These are phyloP conservation scores for Grapholita molesta DNA, from an alignment of 1,140 invertebrate genomes.

Conservation along the genomic window DNA sequence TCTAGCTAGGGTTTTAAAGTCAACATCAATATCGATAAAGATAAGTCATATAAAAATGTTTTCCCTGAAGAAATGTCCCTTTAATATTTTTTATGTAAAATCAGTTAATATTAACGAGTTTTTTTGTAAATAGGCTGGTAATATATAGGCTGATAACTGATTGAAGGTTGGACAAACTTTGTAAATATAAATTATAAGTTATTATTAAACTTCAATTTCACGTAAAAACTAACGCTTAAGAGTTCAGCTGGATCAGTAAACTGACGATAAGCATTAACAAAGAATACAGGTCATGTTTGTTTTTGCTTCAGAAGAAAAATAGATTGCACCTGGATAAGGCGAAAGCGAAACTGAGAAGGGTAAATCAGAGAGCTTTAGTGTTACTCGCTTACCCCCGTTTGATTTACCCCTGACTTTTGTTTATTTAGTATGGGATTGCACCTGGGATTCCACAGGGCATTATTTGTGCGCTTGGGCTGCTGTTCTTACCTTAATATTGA, in stretches of 20 bases:
- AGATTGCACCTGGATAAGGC: slow-evolving; percentile 76
- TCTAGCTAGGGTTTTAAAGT: too few species aligned
- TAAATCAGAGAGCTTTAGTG: slow-evolving; percentile 67
- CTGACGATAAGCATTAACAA: slow-evolving; percentile 24
- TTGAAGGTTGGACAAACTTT: neutral
- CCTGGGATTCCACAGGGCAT: neutral
- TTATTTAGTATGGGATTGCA: slow-evolving; percentile 28
- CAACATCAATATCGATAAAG: too few species aligned
- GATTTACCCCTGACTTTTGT: slow-evolving; percentile 52
- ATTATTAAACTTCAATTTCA: too few species aligned
- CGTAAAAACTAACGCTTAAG: slow-evolving; percentile 17
- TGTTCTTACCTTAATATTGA: neutral
- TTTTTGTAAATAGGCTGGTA: too few species aligned
- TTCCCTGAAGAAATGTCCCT: too few species aligned
- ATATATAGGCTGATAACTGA: too few species aligned
- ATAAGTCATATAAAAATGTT: too few species aligned
- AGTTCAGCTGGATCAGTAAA: neutral
- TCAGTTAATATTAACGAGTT: too few species aligned
- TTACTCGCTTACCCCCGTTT: slow-evolving; percentile 68
- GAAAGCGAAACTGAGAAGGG: slow-evolving; percentile 73
- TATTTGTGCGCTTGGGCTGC: neutral
- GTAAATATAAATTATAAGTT: slow-evolving; percentile 3
- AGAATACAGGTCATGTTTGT: slow-evolving; percentile 63
- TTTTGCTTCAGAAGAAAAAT: slow-evolving; percentile 78
- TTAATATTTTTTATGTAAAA: too few species aligned